Evolutionary conservation across 1,140 invertebrate genomes (phyloP).

Genomic region (Uloborus diversus): DNA sequence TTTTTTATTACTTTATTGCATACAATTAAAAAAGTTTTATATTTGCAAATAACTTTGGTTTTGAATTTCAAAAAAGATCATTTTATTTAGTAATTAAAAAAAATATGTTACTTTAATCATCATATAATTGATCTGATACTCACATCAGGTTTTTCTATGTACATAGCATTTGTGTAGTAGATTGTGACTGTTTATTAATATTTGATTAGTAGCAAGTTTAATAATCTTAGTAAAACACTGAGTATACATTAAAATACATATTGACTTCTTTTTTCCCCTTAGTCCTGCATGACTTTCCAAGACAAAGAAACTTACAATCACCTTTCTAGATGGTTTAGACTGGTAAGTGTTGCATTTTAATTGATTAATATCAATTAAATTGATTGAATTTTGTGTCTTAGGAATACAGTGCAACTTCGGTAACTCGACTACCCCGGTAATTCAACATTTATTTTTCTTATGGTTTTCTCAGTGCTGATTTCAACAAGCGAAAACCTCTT

Average conservation of each 20-base stretch:
- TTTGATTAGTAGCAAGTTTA: neutral
- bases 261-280: neutral
- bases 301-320: neutral
- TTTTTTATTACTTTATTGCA: too few relatives aligned
- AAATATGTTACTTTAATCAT: neutral
- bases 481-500: too few relatives aligned
- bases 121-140: neutral
- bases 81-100: too few relatives aligned
- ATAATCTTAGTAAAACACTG: neutral
- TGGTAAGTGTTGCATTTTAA: constrained; percentile 7
- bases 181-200: neutral
- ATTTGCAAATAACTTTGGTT: too few relatives aligned
- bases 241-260: neutral
- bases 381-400: too few relatives aligned
- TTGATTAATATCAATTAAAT: too few relatives aligned
- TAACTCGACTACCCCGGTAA: too few relatives aligned
- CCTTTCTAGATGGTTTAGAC: constrained; percentile 12
- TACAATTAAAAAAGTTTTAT: too few relatives aligned
- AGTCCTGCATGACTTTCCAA: constrained; percentile 14
- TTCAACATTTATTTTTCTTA: too few relatives aligned
- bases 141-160: neutral
- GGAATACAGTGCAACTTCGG: too few relatives aligned
- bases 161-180: neutral
- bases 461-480: too few relatives aligned
- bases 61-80: too few relatives aligned